A percentile compares a stretch with the other conserved stretches of the same genome.
Evolutionary conservation across 2,797 vertebrate species (phyloP).

Genomic region (Brachyrhaphis roseni): DNA sequence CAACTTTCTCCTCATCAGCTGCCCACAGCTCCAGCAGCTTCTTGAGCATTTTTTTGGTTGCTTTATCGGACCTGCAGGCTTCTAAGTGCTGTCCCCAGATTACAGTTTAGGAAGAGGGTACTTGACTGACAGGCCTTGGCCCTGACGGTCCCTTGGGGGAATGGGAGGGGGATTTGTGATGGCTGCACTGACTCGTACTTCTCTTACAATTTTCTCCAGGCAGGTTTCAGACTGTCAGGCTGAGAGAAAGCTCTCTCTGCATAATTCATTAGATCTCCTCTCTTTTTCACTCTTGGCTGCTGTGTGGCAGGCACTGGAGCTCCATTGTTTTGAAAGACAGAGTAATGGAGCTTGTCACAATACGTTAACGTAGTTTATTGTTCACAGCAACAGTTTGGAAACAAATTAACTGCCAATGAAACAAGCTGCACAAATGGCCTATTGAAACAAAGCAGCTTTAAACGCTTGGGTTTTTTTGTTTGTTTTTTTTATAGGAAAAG

Average conservation of each 20-base stretch:
- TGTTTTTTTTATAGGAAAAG: constrained; percentile 17
- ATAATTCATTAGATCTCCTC: constrained; percentile 81
- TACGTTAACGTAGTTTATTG: constrained; percentile 70
- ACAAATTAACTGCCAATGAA: constrained; percentile 63
- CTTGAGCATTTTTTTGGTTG: constrained; percentile 64
- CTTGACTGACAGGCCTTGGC: constrained; percentile 82
- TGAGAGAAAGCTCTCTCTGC: constrained; percentile 76
- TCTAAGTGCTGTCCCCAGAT: constrained; percentile 77
- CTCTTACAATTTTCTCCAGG: constrained; percentile 79
- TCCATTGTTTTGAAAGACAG: constrained; percentile 72
- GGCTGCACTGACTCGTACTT: constrained; percentile 79
- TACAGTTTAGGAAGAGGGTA: constrained; percentile 73
- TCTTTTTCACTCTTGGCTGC: constrained; percentile 69
- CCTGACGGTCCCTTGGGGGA: constrained; percentile 71
- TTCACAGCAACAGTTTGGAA: constrained; percentile 71
- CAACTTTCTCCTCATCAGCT: constrained; percentile 49
- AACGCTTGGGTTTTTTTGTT: constrained; percentile 3
- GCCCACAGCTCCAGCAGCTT: constrained; percentile 64
- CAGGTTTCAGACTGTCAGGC: constrained; percentile 76
- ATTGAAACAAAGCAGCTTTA: constrained; percentile 38
- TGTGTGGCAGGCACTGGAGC: constrained; percentile 60
- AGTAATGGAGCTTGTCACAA: constrained; percentile 77
- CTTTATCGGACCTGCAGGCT: constrained; percentile 80
- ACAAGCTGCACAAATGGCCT: constrained; percentile 34
- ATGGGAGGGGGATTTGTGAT: constrained; percentile 74